Evolutionary conservation across 2,888 invertebrate genomes (phyloP).

Genomic region (Lampropteryx suffumata): DNA sequence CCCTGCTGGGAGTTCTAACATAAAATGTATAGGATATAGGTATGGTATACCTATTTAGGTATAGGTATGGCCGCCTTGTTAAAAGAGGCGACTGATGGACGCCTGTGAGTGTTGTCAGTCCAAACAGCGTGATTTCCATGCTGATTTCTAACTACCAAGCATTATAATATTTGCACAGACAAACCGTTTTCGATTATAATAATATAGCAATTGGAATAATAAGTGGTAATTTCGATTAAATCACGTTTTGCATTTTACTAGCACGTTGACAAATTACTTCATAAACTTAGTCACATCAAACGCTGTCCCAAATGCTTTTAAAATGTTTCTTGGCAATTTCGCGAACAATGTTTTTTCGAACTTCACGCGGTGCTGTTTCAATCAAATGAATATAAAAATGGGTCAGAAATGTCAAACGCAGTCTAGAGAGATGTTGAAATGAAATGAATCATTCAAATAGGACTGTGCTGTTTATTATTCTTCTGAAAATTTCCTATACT

Average conservation of each 20-base stretch:
- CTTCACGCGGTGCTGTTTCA: slow-evolving; percentile 8
- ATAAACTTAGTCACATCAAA: slow-evolving; percentile 1
- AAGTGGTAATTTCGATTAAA: slow-evolving; percentile 6
- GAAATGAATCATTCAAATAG: slow-evolving; percentile 26
- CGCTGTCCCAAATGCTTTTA: neutral
- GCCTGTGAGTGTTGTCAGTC: too few species aligned
- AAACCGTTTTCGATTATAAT: too few species aligned
- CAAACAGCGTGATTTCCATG: too few species aligned
- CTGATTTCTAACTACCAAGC: too few species aligned
- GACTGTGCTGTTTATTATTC: slow-evolving; percentile 4
- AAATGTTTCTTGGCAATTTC: slow-evolving; percentile 6
- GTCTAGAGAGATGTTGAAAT: slow-evolving; percentile 14
- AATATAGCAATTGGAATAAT: neutral
- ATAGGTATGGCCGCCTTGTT: neutral
- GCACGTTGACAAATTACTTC: slow-evolving; percentile 8
- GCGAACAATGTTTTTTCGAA: slow-evolving; percentile 9
- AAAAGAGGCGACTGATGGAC: too few species aligned
- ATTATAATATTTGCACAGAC: too few species aligned
- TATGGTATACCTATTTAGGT: neutral
- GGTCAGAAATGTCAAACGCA: slow-evolving; percentile 24
- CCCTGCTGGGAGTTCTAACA: slow-evolving; percentile 14
- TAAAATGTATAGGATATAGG: neutral
- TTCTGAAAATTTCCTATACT: too few species aligned
- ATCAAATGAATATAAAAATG: slow-evolving; percentile 25
- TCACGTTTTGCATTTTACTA: slow-evolving; percentile 22